Evolutionary conservation across 2,888 invertebrate species (phyloP).

Genomic region (Drosophila nigritarsus): DNA sequence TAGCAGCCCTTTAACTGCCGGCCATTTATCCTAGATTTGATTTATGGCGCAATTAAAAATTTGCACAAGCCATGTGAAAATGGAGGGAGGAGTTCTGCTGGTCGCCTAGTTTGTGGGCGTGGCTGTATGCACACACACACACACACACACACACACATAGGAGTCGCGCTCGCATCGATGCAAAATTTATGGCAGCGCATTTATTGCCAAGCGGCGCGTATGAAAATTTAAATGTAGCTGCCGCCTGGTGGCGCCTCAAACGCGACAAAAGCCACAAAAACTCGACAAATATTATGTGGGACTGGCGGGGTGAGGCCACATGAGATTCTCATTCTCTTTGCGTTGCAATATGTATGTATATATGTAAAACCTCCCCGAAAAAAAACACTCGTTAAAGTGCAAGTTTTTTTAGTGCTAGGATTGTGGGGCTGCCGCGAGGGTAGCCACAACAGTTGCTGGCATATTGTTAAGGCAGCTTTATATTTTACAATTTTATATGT

Average conservation of each 20-base stretch:
- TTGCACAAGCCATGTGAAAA: slow-evolving; percentile 40
- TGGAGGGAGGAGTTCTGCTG: neutral
- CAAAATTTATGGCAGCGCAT: slow-evolving; percentile 74
- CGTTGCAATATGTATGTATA: slow-evolving; percentile 35
- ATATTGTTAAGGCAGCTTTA: neutral
- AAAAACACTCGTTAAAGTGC: slow-evolving; percentile 54
- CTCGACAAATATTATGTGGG: slow-evolving; percentile 1
- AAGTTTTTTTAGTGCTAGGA: slow-evolving; percentile 50
- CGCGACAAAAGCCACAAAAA: slow-evolving; percentile 21
- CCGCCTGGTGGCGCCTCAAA: slow-evolving; percentile 46
- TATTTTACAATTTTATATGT: neutral
- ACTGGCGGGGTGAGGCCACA: neutral
- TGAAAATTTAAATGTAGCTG: slow-evolving; percentile 65
- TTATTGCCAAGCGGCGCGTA: slow-evolving; percentile 66
- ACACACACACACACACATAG: slow-evolving; percentile 23
- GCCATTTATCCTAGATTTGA: slow-evolving; percentile 78
- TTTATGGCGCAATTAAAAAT: slow-evolving; percentile 76
- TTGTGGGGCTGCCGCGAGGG: slow-evolving; percentile 28
- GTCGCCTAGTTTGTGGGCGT: slow-evolving; percentile 12
- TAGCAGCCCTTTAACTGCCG: slow-evolving; percentile 78
- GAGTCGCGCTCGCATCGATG: slow-evolving; percentile 54
- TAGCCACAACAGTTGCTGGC: neutral
- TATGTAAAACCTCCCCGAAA: slow-evolving; percentile 12
- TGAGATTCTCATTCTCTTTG: slow-evolving; percentile 38
- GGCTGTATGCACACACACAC: slow-evolving; percentile 1